A percentile compares a stretch with the other conserved stretches of the same genome.
phyloP scores from a whole-genome alignment of 2,113 vertebrate species.

The Tachysurus fulvidraco region DNA sequence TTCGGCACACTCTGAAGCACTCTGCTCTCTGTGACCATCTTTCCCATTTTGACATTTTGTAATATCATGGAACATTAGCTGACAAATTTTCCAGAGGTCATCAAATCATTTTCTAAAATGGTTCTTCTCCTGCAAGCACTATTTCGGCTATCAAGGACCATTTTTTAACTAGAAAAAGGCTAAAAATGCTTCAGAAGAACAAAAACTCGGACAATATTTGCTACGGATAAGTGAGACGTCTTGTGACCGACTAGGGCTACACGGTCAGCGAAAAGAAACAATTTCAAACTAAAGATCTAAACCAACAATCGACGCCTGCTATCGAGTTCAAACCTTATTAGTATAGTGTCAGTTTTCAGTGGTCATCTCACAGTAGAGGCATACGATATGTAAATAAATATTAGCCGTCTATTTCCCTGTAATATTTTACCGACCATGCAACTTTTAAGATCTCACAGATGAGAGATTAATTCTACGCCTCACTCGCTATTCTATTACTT shows the following conservation, averaged over 20 bases:
- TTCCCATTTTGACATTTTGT: slow-evolving; percentile 21
- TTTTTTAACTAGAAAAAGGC: slow-evolving; percentile 30
- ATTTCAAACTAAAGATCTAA: slow-evolving; percentile 18
- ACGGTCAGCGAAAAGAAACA: slow-evolving; percentile 16
- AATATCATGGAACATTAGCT: slow-evolving; percentile 44
- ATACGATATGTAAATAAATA: slow-evolving; percentile 28
- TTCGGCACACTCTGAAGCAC: not conserved
- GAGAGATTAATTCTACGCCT: slow-evolving; percentile 27
- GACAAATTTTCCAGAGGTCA: slow-evolving; percentile 40
- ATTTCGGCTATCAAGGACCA: slow-evolving; percentile 9
- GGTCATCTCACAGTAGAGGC: not conserved
- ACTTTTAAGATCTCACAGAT: slow-evolving; percentile 26
- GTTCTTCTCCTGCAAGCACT: not conserved
- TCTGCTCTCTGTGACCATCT: not conserved
- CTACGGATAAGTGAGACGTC: not conserved
- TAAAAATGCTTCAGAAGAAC: slow-evolving; percentile 24
- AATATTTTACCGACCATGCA: not conserved
- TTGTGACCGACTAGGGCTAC: slow-evolving; percentile 1
- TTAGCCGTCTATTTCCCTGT: slow-evolving; percentile 1
- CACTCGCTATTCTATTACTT: slow-evolving; percentile 25
- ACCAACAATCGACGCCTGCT: not conserved
- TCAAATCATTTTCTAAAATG: slow-evolving; percentile 40
- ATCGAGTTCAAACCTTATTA: not conserved
- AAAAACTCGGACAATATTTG: slow-evolving; percentile 1
- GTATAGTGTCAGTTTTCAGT: not conserved